These are phyloP conservation scores for Caracal caracal DNA, from an alignment of 2,113 vertebrate genomes.

Conservation along the genomic window DNA sequence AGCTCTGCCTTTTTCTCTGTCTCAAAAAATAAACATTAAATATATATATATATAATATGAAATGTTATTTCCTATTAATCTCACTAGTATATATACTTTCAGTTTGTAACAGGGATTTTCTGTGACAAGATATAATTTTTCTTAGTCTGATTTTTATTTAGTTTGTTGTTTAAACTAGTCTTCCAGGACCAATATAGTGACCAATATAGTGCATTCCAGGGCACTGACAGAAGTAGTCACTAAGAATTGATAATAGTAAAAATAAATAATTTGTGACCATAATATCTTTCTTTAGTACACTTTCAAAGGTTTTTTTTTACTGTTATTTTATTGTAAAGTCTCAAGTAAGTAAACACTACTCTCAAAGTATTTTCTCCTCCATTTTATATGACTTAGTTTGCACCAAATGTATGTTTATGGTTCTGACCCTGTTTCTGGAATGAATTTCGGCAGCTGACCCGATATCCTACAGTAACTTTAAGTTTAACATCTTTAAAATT, in stretches of 20 bases:
- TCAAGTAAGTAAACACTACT: background rate
- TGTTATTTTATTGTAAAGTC: background rate
- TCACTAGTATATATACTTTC: constrained; percentile 21
- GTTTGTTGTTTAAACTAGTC: background rate
- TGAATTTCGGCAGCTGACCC: constrained; percentile 10
- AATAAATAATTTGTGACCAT: background rate
- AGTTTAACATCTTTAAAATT: background rate
- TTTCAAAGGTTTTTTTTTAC: background rate
- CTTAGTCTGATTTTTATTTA: constrained; percentile 27
- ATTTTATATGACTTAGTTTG: constrained; percentile 23
- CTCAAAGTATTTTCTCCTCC: background rate
- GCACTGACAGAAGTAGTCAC: background rate
- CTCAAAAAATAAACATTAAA: too few species aligned
- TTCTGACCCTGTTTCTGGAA: background rate
- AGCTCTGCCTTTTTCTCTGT: too few species aligned
- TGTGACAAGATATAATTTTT: background rate
- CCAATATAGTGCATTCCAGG: background rate
- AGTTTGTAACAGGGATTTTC: constrained; percentile 10
- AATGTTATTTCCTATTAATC: too few species aligned
- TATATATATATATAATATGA: too few species aligned
- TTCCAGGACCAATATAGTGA: background rate
- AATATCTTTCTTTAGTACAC: background rate
- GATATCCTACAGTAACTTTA: background rate
- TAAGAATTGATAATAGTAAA: background rate
- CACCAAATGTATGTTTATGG: background rate